A percentile compares a stretch with the other conserved stretches of the same genome.
Evolutionary conservation across 2,113 vertebrate species (phyloP).

Genomic region (Myocastor coypus): DNA sequence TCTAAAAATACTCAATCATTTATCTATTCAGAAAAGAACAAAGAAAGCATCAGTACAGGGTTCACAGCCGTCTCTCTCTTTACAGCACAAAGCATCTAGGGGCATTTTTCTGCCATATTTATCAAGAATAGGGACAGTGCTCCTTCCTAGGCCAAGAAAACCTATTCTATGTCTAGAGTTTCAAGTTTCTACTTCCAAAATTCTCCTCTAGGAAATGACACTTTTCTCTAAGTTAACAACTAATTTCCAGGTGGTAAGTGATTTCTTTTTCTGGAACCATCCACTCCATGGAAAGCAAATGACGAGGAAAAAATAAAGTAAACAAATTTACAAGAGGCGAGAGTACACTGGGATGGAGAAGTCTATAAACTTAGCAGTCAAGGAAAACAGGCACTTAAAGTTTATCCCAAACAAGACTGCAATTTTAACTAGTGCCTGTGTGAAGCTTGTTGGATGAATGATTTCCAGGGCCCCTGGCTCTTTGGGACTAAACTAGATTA

Average conservation of each 20-base stretch:
- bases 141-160: background rate
- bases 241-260: slow-evolving; percentile 72
- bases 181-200: slow-evolving; percentile 26
- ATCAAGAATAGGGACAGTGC: background rate
- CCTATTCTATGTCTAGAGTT: background rate
- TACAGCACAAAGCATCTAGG: background rate
- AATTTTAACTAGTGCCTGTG: slow-evolving; percentile 39
- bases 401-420: slow-evolving; percentile 53
- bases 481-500: slow-evolving; percentile 70
- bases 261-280: slow-evolving; percentile 62
- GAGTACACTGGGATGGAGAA: background rate
- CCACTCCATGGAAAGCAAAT: slow-evolving; percentile 72
- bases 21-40: slow-evolving; percentile 59
- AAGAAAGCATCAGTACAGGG: background rate
- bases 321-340: slow-evolving; percentile 65
- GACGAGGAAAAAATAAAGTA: slow-evolving; percentile 53
- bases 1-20: slow-evolving; percentile 20
- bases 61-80: background rate
- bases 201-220: slow-evolving; percentile 24
- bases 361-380: background rate
- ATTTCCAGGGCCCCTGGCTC: slow-evolving; percentile 76
- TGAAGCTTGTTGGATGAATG: slow-evolving; percentile 39
- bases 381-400: slow-evolving; percentile 1
- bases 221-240: slow-evolving; percentile 50
- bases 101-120: slow-evolving; percentile 38